These are phyloP conservation scores for Saxidomus purpurata DNA, from an alignment of 1,140 invertebrate genomes.

Conservation along the genomic window DNA sequence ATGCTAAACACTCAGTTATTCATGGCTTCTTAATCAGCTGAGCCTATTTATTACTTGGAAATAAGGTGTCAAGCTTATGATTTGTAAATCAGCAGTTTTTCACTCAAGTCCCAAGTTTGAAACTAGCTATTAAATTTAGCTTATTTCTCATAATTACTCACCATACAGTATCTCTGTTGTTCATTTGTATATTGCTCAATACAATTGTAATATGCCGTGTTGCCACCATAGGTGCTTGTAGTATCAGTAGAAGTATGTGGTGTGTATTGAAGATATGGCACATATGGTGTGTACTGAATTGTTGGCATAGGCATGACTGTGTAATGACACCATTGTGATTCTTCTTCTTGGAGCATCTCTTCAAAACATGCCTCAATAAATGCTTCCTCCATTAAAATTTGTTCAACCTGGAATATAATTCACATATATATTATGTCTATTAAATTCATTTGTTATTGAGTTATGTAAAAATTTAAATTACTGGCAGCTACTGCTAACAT, in stretches of 20 bases:
- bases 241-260: not conserved
- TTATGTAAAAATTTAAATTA: too few relatives aligned
- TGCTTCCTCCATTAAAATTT: constrained; percentile 78
- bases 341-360: constrained; percentile 80
- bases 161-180: not conserved
- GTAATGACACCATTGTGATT: constrained; percentile 72
- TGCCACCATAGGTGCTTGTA: not conserved
- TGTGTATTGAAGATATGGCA: constrained; percentile 8
- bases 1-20: too few relatives aligned
- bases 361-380: constrained; percentile 82
- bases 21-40: too few relatives aligned
- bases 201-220: not conserved
- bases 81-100: too few relatives aligned
- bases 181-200: constrained; percentile 1
- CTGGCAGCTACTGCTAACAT: too few relatives aligned
- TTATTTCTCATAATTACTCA: not conserved
- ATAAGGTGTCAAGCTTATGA: too few relatives aligned
- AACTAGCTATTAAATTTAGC: too few relatives aligned
- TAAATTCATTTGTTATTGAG: too few relatives aligned
- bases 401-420: constrained; percentile 72
- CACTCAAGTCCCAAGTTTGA: too few relatives aligned
- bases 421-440: not conserved
- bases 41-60: too few relatives aligned
- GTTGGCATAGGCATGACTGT: not conserved
- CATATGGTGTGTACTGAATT: constrained; percentile 5